Evolutionary conservation across 1,140 invertebrate genomes (phyloP).

Genomic region (Apis laboriosa): DNA sequence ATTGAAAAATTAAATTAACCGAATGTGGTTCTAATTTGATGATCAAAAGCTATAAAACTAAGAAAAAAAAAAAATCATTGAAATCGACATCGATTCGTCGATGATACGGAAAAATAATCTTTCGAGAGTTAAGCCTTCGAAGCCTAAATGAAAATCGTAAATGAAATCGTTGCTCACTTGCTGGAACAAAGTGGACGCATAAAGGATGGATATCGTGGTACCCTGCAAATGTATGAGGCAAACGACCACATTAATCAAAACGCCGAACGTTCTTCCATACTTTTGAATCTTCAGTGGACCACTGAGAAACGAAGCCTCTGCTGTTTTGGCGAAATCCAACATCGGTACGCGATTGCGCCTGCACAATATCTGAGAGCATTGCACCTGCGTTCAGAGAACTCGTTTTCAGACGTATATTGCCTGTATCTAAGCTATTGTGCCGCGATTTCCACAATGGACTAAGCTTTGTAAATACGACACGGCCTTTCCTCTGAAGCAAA

Average conservation of each 20-base stretch:
- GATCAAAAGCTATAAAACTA: too few species aligned
- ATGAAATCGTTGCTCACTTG: slow-evolving; percentile 63
- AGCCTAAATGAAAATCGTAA: neutral
- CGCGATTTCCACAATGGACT: neutral
- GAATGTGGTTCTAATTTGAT: too few species aligned
- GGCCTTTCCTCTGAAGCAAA: neutral
- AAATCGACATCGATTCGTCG: neutral
- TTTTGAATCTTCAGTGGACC: slow-evolving; percentile 79
- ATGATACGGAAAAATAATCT: neutral
- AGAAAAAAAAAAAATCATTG: too few species aligned
- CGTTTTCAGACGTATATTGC: slow-evolving; percentile 17
- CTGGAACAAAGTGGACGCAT: slow-evolving; percentile 67
- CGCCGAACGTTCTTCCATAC: slow-evolving; percentile 73
- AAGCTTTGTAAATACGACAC: slow-evolving; percentile 10
- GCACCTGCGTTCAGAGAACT: slow-evolving; percentile 72
- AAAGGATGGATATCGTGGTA: slow-evolving; percentile 67
- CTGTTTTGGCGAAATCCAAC: slow-evolving; percentile 82
- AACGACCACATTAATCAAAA: slow-evolving; percentile 64
- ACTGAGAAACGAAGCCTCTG: slow-evolving; percentile 79
- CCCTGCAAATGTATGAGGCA: slow-evolving; percentile 69
- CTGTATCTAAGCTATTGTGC: neutral
- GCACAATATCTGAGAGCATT: slow-evolving; percentile 77
- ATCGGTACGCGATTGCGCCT: slow-evolving; percentile 73
- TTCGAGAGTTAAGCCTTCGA: neutral
- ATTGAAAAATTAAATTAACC: too few species aligned